phyloP scores from a whole-genome alignment of 2,888 invertebrate species.

The Lomographa bimaculata region DNA sequence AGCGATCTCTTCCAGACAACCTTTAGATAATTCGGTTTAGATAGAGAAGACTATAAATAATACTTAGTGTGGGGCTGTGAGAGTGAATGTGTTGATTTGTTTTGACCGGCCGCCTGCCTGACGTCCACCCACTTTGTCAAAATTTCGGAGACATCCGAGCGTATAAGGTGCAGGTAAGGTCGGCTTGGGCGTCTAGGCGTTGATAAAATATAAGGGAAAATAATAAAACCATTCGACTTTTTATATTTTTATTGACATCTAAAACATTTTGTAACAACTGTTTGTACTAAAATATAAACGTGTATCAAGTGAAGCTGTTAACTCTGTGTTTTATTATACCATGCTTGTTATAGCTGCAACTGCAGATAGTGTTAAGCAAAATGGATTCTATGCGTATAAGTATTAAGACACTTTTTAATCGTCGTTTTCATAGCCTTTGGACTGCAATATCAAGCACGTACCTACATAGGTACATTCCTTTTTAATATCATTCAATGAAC shows the following conservation, averaged over 20 bases:
- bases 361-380: constrained; percentile 66
- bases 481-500: constrained; percentile 45
- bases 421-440: constrained; percentile 53
- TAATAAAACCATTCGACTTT: constrained; percentile 43
- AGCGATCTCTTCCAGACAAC: no score
- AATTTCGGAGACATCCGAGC: no score
- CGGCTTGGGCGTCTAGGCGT: no score
- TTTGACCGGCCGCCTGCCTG: no score
- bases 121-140: no score
- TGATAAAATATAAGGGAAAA: no score
- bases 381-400: constrained; percentile 54
- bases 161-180: no score
- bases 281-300: constrained; percentile 83
- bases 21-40: no score
- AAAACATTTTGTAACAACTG: constrained; percentile 79
- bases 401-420: constrained; percentile 58
- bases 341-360: constrained; percentile 66
- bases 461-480: constrained; percentile 38
- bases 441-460: constrained; percentile 36
- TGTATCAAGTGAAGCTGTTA: constrained; percentile 78
- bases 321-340: constrained; percentile 60
- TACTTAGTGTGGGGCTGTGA: no score
- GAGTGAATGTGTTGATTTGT: no score
- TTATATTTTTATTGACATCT: constrained; percentile 80
- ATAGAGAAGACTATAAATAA: no score